Evolutionary conservation across 2,888 invertebrate species (phyloP), one percentile per base, ranked within the genome.

Genomic region (Harpalus rubripes): DNA sequence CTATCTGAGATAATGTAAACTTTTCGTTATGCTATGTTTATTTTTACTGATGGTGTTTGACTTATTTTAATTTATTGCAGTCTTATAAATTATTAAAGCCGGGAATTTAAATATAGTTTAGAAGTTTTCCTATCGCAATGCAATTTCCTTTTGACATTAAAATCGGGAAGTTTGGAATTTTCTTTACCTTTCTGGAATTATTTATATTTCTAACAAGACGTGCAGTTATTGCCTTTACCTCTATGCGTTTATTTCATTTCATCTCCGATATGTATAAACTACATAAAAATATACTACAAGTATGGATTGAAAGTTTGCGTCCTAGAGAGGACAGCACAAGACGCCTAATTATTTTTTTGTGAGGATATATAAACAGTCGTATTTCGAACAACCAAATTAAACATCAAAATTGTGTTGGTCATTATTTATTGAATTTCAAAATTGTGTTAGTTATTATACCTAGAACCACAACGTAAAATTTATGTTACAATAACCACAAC

Each of bases 1-100:
- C 16, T 72, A 72, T 72, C 68, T 68, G 12, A 32, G 68, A 68
- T 68, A 68, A 26, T 63, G 18, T 63, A 63, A 26, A 68, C 32
- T 68, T 68, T 68, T 39, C 68, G 68, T 68, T 74, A 18, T n/a
- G 52, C 44, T 41, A 44, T 72, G 44, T 72, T 72, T 72, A 22
- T 44, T 72, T 72, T 74, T 74, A 44, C 44, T 74, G 72, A 74
- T 74, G 15, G 72, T 74, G 72, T 74, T 74, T 74, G 72, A 74
- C 41, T 74, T 74, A 74, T 74, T 74, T 41, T 74, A 44, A 74
- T 44, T 74, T 44, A 74, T 74, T 44, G n/a, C 68, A 68, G 32
- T 32, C 39, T 39, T 15, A 68, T 41, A 68, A 68, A 68, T 68
- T 68, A 68, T 39, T 68, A 68, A 68, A 68, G 32, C 39, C 4